Conservation (phyloP, 2,888 invertebrate genomes). For the Caenorhabditis sinica region DNA sequence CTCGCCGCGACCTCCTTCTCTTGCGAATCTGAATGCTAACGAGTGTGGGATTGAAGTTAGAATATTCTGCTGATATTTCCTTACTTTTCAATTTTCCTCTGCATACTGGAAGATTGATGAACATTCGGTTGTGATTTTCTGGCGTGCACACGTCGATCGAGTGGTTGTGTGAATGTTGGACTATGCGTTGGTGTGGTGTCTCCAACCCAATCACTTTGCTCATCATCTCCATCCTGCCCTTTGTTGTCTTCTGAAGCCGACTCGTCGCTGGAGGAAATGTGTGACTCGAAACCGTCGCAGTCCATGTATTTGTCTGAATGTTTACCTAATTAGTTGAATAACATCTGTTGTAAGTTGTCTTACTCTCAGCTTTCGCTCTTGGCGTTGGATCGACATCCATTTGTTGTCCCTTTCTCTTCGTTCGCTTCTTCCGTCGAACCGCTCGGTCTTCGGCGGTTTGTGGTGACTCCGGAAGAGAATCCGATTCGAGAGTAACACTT, state of each 20-base stretch:
- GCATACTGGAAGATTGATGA: conserved; percentile 53
- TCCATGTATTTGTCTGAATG: conserved; percentile 55
- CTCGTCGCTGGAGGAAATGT: conserved; percentile 71
- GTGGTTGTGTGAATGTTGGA: conserved; percentile 36
- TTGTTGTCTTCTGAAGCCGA: conserved; percentile 59
- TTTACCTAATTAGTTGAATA: neutral
- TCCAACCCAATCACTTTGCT: conserved; percentile 81
- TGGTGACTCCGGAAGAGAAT: conserved; percentile 71
- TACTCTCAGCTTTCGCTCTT: conserved; percentile 45
- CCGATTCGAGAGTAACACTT: conserved; percentile 74
- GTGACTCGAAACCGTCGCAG: conserved; percentile 71
- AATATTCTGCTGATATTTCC: neutral
- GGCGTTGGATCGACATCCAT: conserved; percentile 67
- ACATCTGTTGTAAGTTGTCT: too few relatives aligned
- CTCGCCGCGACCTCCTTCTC: conserved; percentile 67
- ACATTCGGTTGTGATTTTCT: conserved; percentile 52
- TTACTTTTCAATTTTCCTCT: conserved; percentile 63
- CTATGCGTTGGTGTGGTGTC: conserved; percentile 58
- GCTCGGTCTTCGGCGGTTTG: conserved; percentile 48
- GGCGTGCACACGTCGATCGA: conserved; percentile 44
- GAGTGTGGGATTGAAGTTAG: neutral
- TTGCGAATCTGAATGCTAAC: conserved; percentile 55
- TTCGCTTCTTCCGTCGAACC: conserved; percentile 56
- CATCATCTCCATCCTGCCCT: conserved; percentile 77
- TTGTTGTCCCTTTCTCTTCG: conserved; percentile 50